Base-by-base conservation (phyloP, 2,113 vertebrate species). In the Pyxicephalus adspersus region DNA sequence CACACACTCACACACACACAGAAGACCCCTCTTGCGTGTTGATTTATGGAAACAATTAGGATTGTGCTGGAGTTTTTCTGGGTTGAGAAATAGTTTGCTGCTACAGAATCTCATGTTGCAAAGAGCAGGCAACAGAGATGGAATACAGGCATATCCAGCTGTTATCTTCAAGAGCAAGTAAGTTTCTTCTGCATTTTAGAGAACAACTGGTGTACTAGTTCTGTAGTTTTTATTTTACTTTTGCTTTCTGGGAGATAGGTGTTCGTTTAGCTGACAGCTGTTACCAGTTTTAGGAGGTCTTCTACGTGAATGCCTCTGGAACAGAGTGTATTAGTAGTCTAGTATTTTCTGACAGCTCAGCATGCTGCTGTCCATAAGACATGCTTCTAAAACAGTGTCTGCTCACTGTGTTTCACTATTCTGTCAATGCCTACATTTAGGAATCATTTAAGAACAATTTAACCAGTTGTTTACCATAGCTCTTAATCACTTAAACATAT, bases 1-100 rank as follows among this genome's bases (percentile, higher is more conserved):
- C 89, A 88, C 86, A 76, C 61, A 89, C 86, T 83, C 79, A 38
- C 38, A 38, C 38, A 45, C 70, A 74, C 71, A 82, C 77, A 89
- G 86, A 91, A 90, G 91, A 90, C 87, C 89, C 84, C 92, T 92
- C 89, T 90, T 89, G 92, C 88, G 85, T 85, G 86, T 90, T 94
- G 92, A 93, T 96, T 93, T 94, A 93, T 95, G 94, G 95, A 95
- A 95, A 93, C 92, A 94, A 93, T 90, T 94, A 94, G 89, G 89
- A 93, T 90, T 91, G 90, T 89, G 89, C 91, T 91, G 90, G 90
- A 93, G 92, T 83, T 92, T 91, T 92, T 91, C 90, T 93, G 89
- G 91, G 89, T 91, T 91, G 87, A 89, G 86, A 91, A 94, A 88
- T 89, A 94, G 91, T 88, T 90, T 92, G 89, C 89, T 89, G 90